Evolutionary conservation across 2,888 invertebrate species (phyloP), one percentile per base, ranked within the genome.

Genomic region (Allacma fusca): DNA sequence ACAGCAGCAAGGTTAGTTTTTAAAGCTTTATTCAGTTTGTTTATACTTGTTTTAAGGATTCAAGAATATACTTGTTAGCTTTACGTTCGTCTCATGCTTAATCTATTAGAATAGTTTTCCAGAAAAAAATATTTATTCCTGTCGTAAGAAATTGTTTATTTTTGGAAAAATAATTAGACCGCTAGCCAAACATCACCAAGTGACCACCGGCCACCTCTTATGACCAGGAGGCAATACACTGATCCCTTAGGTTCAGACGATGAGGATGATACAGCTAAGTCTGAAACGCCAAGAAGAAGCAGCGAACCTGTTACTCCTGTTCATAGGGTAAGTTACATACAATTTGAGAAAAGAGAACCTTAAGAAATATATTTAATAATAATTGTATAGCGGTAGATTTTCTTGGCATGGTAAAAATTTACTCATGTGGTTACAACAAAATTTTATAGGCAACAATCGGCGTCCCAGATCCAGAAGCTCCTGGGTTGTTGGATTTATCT

Each of bases 191-290:
- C 75, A 21, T 80, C 79, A 9, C 78, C 73, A 34, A 16, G 50
- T 12, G 79, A 78, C 44, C 69, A 78, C 44, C 69, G 72, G 23
- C 78, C 84, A 34, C 82, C 81, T 70, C 88, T 95, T 83, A 95
- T 95, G 94, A 95, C 95, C 0, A 90, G 94, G 82, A 91, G 94
- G 75, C 94, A 95, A 86, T 88, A 94, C 81, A 92, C 92, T 7
- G 95, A 96, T 88, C 96, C 96, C 0, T 95, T 96, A 87, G 95
- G 94, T 70, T 95, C 95, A 34, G 95, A 95, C 85, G 95, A 95
- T 24, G 94, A 93, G 78, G 89, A 88, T 67, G 93, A 93, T 19
- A 78, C 81, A 69, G 80, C 80, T 34, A 75, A 80, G 16, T 68
- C 74, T 4, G 76, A 79, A n/a, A 62, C 78, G 50, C 73, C 64